Base-by-base conservation (phyloP, 2,888 invertebrate genomes). In the Magallana nippona region DNA sequence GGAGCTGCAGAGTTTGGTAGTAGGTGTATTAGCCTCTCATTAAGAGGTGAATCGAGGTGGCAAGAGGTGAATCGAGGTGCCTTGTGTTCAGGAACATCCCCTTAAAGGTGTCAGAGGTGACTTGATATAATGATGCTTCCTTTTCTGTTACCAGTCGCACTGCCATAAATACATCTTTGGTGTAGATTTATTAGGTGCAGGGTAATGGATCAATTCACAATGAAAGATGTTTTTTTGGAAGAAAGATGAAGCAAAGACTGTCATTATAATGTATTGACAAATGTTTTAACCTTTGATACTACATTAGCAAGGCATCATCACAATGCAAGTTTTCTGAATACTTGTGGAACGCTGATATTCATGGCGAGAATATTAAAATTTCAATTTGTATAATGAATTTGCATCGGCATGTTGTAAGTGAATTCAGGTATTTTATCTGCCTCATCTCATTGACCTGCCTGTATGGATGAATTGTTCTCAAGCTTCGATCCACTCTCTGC, bases 261-360 rank as follows among this genome's bases (percentile, higher is more conserved):
- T 15, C 71, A 71, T 71, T 71, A 27, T 71, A 27, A 71, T 71
- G 15, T 71, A 71, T 71, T 71, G 71, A 71, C 27, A 71, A 71
- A 27, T 32, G 22, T 71, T 71, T 15, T 71, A 32, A 71, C 71
- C 71, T 10, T 13, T 27, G 27, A 60, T 19, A 15, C 2, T 13
- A 15, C 22, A 27, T 15, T 27, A 71, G 27, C 27, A 22, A 71
- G 32, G 32, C 3, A 27, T 22, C 22, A 71, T 71, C 71, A 71
- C 22, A 71, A 71, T 71, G 71, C 71, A 32, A 71, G 71, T 71
- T 71, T 22, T 71, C 71, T 71, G 71, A 71, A 71, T 71, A 22
- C 11, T 71, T 71, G 71, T 71, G 71, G 71, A 71, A 71, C 71
- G 32, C 22, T 71, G 13, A 71, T 13, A 27, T 71, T 71, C 71